Evolutionary conservation across 2,888 invertebrate genomes (phyloP), one percentile per base, ranked within the genome.

Genomic region (Choristoneura rosaceana): DNA sequence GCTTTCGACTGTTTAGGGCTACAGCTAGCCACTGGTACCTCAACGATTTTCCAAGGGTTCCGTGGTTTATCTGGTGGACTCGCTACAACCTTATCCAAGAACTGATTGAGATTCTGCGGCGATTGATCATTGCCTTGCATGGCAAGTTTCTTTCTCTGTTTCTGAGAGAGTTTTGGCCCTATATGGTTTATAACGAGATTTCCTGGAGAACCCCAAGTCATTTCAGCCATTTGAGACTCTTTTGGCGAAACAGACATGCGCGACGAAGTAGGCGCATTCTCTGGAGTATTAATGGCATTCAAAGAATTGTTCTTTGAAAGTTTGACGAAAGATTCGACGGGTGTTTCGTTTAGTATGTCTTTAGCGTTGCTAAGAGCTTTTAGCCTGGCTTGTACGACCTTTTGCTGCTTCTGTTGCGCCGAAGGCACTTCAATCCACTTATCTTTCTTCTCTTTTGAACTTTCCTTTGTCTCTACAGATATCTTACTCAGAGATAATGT

Each of bases 81-180:
- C 2, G 77, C 81, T 38, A 89, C 77, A 50, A 86, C 73, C 76
- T 89, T 81, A 4, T 80, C 77, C 1, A 92, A 82, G 69, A 82
- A 87, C 59, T 88, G 83, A 50, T 87, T 85, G 50, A 93, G 76
- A 69, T 85, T 91, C 62, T 87, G 89, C 1, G 86, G 76, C 1
- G 79, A 68, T 12, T 80, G 76, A 33, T 88, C 90, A 64, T 80
- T 89, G 9, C 90, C 92, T 79, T 95, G 94, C 74, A 94, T 85
- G 0, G 95, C 95, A 71, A 96, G 82, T 76, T 95, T 95, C 79
- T 96, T 96, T 33, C 96, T 88, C 81, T 96, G 95, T 76, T 96
- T 96, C 79, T 96, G 96, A 0, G 96, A 96, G 8, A 96, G 77
- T 81, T 95, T 96, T n/a, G 94, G 92, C 14, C 94, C 94, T 41